These are phyloP conservation scores for Ectemnius lituratus DNA, from an alignment of 2,888 invertebrate species.

Conservation along the genomic window DNA sequence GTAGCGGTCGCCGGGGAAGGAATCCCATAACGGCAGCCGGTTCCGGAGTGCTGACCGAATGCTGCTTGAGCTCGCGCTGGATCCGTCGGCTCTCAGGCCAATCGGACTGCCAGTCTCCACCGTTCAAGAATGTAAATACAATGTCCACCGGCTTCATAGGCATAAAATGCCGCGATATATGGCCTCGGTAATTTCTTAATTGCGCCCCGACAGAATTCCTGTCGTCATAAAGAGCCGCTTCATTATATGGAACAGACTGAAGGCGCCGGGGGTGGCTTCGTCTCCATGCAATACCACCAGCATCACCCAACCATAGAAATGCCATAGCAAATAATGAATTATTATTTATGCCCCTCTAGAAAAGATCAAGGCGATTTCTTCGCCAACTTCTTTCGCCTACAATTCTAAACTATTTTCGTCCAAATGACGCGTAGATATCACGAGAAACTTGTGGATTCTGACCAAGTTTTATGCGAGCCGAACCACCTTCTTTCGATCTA, in stretches of 20 bases:
- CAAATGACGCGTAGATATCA: too few species aligned
- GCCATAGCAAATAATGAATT: neutral
- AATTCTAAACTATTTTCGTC: too few species aligned
- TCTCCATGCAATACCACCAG: conserved; percentile 31
- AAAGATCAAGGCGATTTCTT: neutral
- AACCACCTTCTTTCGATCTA: conserved; percentile 11
- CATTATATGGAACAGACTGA: conserved; percentile 70
- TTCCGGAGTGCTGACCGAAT: conserved; percentile 32
- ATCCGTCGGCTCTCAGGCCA: conserved; percentile 66
- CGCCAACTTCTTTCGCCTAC: neutral
- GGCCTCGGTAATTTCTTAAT: conserved; percentile 76
- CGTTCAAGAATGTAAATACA: conserved; percentile 75
- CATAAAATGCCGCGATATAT: conserved; percentile 76
- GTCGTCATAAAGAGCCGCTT: conserved; percentile 75
- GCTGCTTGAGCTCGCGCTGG: conserved; percentile 49
- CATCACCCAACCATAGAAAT: conserved; percentile 11
- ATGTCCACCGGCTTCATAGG: conserved; percentile 59
- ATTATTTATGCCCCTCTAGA: neutral
- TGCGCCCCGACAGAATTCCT: conserved; percentile 75
- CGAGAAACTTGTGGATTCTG: too few species aligned
- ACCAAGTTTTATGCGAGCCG: too few species aligned
- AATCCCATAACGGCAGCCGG: conserved; percentile 48
- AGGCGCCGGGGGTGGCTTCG: conserved; percentile 67
- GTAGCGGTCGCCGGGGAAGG: conserved; percentile 46
- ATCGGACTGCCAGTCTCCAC: conserved; percentile 40